Percentiles rank a stretch among this genome's conserved stretches.
Evolutionary conservation across 2,113 vertebrate species (phyloP).

Genomic region (Hypomesus transpacificus): DNA sequence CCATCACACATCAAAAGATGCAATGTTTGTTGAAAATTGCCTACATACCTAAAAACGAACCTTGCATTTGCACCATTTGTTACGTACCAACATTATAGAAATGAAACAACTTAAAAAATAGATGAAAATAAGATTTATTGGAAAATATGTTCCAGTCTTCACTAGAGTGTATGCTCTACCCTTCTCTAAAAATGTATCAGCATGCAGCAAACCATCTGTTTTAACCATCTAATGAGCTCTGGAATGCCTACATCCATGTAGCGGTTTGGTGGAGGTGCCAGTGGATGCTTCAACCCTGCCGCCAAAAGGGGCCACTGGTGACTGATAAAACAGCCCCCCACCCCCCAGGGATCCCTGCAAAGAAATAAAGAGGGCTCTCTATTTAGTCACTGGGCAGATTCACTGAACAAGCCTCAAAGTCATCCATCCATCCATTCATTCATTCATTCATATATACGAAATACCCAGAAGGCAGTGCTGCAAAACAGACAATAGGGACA

Average conservation of each 20-base stretch:
- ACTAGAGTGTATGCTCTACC: slow-evolving; percentile 1
- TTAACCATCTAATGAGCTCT: slow-evolving; percentile 41
- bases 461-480: slow-evolving; percentile 2
- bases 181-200: not conserved
- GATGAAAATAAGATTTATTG: no score
- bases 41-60: no score
- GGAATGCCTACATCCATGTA: slow-evolving; percentile 39
- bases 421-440: slow-evolving; percentile 11
- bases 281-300: slow-evolving; percentile 32
- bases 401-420: slow-evolving; percentile 19
- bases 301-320: slow-evolving; percentile 32
- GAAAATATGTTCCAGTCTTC: not conserved
- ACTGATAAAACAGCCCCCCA: slow-evolving; percentile 35
- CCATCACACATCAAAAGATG: no score
- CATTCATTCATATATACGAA: slow-evolving; percentile 40
- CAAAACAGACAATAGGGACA: not conserved
- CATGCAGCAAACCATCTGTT: slow-evolving; percentile 36
- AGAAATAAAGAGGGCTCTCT: slow-evolving; percentile 56
- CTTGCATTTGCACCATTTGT: no score
- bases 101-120: no score
- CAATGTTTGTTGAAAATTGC: no score
- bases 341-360: slow-evolving; percentile 36
- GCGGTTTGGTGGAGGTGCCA: slow-evolving; percentile 36
- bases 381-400: slow-evolving; percentile 27
- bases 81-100: no score